Base-by-base conservation (phyloP, 2,888 invertebrate species). In the Choreutis nemorana region DNA sequence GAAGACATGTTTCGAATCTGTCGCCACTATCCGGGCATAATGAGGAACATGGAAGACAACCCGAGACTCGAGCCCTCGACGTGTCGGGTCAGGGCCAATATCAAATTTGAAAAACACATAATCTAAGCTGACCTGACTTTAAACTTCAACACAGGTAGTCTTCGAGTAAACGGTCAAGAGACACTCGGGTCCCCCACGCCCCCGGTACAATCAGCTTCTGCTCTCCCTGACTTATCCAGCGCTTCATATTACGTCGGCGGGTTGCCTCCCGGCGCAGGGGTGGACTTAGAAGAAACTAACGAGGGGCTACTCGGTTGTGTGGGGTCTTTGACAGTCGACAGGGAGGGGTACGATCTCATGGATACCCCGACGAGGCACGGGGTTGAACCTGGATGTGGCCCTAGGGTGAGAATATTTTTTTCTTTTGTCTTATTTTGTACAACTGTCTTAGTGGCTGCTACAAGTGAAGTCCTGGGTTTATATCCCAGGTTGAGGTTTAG, bases 221-320 rank as follows among this genome's bases (percentile, higher is more conserved):
- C 80, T 63, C 81, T 89, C 23, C 88, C 91, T 0, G 88, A 90
- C 57, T 73, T 90, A 22, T 66, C 82, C 0, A 72, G 81, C 23
- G 87, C 88, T 1, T 77, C 83, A 16, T 89, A 92, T 62, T 92
- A 90, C 70, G 82, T 94, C 45, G 97, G 94, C 2, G 97, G 97
- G 1, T 81, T 90, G 2, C 90, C 94, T 3, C 91, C 94, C 2
- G 89, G 87, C 2, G 44, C 39, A 25, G 35, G 35, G 14, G 50
- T 55, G 34, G 49, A 57, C 70, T 81, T 0, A 79, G 83, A 1
- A 81, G 84, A 85, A 23, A 14, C 26, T 14, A 15, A 58, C 10
- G 49, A 57, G 7, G 73, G 88, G 0, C 87, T 91, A 61, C 81
- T 91, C 29, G 94, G 94, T n/a, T 94, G 93, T 50, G 83, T 94